These are phyloP conservation scores for Hemicentrotus pulcherrimus DNA, from an alignment of 35 echinoderm and acorn worm species.

Conservation along the genomic window DNA sequence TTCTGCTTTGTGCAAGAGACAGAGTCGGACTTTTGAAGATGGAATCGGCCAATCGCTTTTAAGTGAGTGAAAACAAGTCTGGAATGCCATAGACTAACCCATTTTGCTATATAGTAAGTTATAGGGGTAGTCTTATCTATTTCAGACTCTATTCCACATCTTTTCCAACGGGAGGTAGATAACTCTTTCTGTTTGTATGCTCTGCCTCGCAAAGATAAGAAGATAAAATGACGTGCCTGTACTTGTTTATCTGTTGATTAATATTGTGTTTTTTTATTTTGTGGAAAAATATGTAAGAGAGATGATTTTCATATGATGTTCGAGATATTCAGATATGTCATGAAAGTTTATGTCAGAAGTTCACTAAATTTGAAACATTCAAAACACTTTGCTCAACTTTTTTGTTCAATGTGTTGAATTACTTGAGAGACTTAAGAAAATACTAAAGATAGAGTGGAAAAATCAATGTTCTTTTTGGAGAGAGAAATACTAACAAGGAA, in stretches of 20 bases:
- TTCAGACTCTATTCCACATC: no score
- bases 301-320: neutral
- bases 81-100: neutral
- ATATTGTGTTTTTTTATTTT: neutral
- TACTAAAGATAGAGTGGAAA: no score
- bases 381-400: neutral
- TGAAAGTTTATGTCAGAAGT: neutral
- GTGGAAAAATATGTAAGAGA: neutral
- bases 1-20: neutral
- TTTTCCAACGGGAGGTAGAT: no score
- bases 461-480: no score
- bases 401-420: neutral
- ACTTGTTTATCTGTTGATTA: neutral
- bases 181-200: no score
- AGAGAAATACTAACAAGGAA: no score
- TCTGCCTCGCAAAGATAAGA: neutral
- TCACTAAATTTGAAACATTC: neutral
- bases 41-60: neutral
- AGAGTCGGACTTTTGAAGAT: neutral
- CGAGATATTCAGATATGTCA: constrained; percentile 12
- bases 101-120: neutral
- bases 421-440: neutral
- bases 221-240: neutral
- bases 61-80: neutral
- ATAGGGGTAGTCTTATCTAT: no score